Percentiles rank a stretch among this genome's conserved stretches.
phyloP scores from a whole-genome alignment of 2,797 vertebrate genomes.

The Catharus ustulatus region DNA sequence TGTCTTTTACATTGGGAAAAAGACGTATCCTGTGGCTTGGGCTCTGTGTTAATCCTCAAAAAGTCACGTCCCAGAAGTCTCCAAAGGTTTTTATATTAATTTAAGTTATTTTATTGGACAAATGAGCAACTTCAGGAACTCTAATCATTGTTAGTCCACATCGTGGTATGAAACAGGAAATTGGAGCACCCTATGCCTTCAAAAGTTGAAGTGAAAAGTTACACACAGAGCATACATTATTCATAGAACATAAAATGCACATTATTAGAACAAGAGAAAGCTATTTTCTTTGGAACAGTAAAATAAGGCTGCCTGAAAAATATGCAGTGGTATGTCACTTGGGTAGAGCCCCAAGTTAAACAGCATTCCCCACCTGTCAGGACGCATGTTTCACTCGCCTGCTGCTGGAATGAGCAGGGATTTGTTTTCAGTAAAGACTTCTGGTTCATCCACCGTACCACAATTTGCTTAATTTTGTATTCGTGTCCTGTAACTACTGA shows the following conservation, averaged over 20 bases:
- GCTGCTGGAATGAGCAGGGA: background rate
- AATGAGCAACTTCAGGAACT: background rate
- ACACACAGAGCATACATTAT: slow-evolving; percentile 23
- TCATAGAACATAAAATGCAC: slow-evolving; percentile 45
- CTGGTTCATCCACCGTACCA: background rate
- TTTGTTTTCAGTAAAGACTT: background rate
- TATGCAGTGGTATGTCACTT: background rate
- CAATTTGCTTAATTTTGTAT: background rate
- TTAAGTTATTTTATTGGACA: background rate
- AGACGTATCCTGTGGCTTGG: background rate
- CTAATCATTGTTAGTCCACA: background rate
- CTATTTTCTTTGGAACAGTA: slow-evolving; percentile 13
- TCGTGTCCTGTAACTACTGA: background rate
- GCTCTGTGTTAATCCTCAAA: background rate
- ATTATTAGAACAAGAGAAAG: slow-evolving; percentile 36
- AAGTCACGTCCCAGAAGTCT: background rate
- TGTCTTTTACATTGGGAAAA: background rate
- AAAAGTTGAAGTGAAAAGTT: slow-evolving; percentile 7
- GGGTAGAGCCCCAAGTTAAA: background rate
- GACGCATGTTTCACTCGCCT: accelerated
- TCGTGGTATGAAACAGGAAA: background rate
- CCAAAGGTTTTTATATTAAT: background rate
- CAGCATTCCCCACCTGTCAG: background rate
- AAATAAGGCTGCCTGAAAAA: slow-evolving; percentile 23
- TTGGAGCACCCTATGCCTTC: background rate